Evolutionary conservation across 2,888 invertebrate species (phyloP).

Genomic region (Callimorpha dominula): DNA sequence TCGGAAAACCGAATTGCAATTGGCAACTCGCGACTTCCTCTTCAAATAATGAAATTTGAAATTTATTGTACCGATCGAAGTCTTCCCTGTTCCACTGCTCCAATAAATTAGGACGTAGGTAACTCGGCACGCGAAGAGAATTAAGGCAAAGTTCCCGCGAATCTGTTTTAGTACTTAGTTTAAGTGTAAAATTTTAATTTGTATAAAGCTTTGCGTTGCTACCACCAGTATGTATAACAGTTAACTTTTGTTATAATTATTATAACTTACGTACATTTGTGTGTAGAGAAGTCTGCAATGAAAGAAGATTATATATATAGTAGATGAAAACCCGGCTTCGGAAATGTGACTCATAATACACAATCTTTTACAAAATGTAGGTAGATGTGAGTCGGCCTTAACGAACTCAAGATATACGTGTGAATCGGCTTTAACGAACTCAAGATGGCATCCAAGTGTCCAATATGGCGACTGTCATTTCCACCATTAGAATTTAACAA

Average conservation of each 20-base stretch:
- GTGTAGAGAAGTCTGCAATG: neutral
- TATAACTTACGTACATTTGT: neutral
- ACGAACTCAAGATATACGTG: too few relatives aligned
- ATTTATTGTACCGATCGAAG: slow-evolving; percentile 82
- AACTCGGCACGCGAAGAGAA: slow-evolving; percentile 64
- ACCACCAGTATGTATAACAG: neutral
- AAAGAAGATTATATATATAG: neutral
- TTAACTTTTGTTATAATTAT: neutral
- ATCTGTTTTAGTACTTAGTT: slow-evolving; percentile 59
- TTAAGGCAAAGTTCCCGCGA: slow-evolving; percentile 59
- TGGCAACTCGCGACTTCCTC: slow-evolving; percentile 82
- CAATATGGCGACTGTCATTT: too few relatives aligned
- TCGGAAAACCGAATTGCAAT: slow-evolving; percentile 81
- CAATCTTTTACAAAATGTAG: too few relatives aligned
- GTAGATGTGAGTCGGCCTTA: too few relatives aligned
- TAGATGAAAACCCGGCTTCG: too few relatives aligned
- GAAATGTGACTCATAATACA: too few relatives aligned
- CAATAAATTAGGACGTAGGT: slow-evolving; percentile 75
- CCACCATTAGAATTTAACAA: too few relatives aligned
- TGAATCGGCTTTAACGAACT: too few relatives aligned
- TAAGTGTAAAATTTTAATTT: slow-evolving; percentile 59
- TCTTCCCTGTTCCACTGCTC: slow-evolving; percentile 69
- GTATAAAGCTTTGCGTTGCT: slow-evolving; percentile 39
- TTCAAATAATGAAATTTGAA: slow-evolving; percentile 86
- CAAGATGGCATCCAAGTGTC: too few relatives aligned